Evolutionary conservation across 2,797 vertebrate species (phyloP).

Genomic region (Enteromius radiatus): DNA sequence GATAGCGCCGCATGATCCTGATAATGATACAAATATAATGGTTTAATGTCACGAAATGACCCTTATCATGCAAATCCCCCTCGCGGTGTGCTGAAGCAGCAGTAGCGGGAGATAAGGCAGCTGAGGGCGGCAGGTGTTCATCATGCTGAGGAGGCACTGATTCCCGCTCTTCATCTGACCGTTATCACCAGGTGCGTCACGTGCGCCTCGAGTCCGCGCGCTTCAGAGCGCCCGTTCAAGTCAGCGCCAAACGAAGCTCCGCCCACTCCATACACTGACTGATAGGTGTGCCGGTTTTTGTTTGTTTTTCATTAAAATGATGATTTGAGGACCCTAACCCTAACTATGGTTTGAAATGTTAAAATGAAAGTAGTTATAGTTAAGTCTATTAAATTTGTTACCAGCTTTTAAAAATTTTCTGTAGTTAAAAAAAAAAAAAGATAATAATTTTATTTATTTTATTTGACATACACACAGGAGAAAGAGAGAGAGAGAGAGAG

Average conservation of each 20-base stretch:
- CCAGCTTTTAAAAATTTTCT: too few species aligned
- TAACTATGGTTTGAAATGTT: too few species aligned
- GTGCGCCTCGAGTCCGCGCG: conserved; percentile 47
- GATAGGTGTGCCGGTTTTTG: too few species aligned
- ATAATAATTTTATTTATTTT: too few species aligned
- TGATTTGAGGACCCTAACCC: too few species aligned
- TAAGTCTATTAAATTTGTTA: too few species aligned
- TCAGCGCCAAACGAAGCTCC: conserved; percentile 19
- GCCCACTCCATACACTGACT: too few species aligned
- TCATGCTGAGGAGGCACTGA: neutral
- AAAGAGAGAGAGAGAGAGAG: too few species aligned
- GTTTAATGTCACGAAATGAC: neutral
- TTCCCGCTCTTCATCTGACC: neutral
- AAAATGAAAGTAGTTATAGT: too few species aligned
- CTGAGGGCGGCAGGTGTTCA: conserved; percentile 41
- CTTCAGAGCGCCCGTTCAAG: conserved; percentile 39
- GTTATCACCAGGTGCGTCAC: conserved; percentile 48
- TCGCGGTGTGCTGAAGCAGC: neutral
- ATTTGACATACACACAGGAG: too few species aligned
- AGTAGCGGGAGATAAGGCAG: conserved; percentile 21
- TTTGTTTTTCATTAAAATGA: too few species aligned
- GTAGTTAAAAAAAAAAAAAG: too few species aligned
- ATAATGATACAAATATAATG: neutral
- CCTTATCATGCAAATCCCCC: neutral
- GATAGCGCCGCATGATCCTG: neutral